Percentiles rank a stretch among this genome's conserved stretches.
Evolutionary conservation across 2,113 vertebrate species (phyloP).

Genomic region (Ancistrus triradiatus): DNA sequence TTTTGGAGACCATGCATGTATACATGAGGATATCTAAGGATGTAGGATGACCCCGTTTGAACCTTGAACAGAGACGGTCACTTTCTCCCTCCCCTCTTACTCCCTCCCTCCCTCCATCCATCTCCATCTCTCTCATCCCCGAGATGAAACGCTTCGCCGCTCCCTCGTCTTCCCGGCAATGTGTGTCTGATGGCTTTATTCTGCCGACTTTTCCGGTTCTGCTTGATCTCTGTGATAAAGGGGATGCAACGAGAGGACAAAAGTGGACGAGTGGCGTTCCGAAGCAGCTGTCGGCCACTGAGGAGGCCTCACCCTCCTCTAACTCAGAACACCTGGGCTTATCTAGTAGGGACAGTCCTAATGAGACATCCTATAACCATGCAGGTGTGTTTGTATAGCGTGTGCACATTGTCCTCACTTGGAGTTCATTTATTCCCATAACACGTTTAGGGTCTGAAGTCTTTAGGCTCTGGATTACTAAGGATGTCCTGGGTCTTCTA

Average conservation of each 20-base stretch:
- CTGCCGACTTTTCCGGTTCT: slow-evolving; percentile 6
- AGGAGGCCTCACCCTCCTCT: background rate
- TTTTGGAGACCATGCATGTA: slow-evolving; percentile 18
- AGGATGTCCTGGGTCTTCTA: too few species aligned
- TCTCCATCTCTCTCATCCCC: slow-evolving; percentile 23
- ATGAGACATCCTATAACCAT: too few species aligned
- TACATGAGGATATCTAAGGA: slow-evolving; percentile 23
- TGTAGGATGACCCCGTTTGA: slow-evolving; percentile 19
- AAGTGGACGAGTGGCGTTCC: slow-evolving; percentile 13
- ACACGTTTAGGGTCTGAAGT: too few species aligned
- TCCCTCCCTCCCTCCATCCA: slow-evolving; percentile 30
- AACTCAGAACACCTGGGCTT: slow-evolving; percentile 20
- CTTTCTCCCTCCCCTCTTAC: slow-evolving; percentile 12
- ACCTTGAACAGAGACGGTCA: slow-evolving; percentile 16
- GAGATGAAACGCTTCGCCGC: slow-evolving; percentile 5
- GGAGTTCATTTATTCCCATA: too few species aligned
- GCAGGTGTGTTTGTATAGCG: too few species aligned
- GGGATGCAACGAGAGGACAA: background rate
- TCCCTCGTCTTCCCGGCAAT: slow-evolving; percentile 16
- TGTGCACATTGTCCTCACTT: too few species aligned
- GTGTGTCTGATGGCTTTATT: slow-evolving; percentile 20
- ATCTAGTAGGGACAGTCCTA: too few species aligned
- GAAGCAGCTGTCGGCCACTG: slow-evolving; percentile 23
- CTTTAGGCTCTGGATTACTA: too few species aligned
- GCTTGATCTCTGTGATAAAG: slow-evolving; percentile 31